phyloP scores from a whole-genome alignment of 2,113 vertebrate genomes.

The Bufo bufo region DNA sequence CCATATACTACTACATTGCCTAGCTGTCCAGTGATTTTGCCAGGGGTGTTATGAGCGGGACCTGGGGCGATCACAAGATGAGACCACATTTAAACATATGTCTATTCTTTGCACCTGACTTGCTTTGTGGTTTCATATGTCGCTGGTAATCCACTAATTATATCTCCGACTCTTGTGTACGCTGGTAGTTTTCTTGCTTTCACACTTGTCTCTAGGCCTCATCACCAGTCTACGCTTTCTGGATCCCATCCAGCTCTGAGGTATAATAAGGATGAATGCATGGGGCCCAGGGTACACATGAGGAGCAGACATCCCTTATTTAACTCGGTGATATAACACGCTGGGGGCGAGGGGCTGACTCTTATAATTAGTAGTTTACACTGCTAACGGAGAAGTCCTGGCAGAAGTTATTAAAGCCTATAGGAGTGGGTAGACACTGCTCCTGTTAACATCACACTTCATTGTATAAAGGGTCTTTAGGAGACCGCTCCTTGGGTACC shows the following conservation, averaged over 20 bases:
- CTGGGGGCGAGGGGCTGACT: neutral
- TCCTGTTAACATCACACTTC: too few relatives aligned
- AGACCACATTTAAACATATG: too few relatives aligned
- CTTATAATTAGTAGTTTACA: neutral
- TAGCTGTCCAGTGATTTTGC: too few relatives aligned
- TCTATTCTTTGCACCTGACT: neutral
- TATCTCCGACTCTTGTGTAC: neutral
- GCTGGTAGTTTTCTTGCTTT: neutral
- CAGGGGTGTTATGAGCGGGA: too few relatives aligned
- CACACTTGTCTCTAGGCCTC: neutral
- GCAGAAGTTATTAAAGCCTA: too few relatives aligned
- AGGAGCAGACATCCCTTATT: neutral
- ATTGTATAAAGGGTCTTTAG: too few relatives aligned
- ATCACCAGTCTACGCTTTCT: neutral
- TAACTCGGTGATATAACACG: neutral
- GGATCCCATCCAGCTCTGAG: neutral
- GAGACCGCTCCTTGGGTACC: too few relatives aligned
- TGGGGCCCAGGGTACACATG: neutral
- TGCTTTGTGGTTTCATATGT: neutral
- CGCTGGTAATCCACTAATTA: neutral
- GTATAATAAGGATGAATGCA: conserved; percentile 8
- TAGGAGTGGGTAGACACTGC: too few relatives aligned
- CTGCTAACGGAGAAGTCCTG: neutral
- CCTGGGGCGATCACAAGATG: too few relatives aligned
- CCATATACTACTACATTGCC: too few relatives aligned